phyloP scores from a whole-genome alignment of 2,797 vertebrate genomes.

The Megaceryle alcyon region DNA sequence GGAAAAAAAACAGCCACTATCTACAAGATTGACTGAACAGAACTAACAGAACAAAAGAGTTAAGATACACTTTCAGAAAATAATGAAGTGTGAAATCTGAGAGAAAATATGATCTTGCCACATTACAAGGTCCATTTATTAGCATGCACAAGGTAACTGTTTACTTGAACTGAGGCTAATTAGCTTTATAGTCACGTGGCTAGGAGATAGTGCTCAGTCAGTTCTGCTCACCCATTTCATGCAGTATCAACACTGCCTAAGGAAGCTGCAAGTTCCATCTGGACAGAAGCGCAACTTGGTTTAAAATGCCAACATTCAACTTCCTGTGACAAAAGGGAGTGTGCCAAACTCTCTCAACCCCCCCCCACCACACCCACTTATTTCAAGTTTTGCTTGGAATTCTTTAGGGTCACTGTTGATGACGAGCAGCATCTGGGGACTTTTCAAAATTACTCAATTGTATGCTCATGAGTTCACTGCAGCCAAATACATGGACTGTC shows the following conservation, averaged over 20 bases:
- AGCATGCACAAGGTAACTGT: background rate
- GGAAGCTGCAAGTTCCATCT: background rate
- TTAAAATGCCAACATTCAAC: background rate
- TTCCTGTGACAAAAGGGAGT: background rate
- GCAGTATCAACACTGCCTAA: background rate
- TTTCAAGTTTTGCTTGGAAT: background rate
- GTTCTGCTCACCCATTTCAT: constrained; percentile 5
- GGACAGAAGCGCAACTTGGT: background rate
- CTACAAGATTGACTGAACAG: background rate
- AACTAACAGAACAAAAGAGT: background rate
- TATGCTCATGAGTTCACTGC: background rate
- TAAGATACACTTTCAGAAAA: background rate
- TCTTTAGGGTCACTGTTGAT: background rate
- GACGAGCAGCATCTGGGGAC: background rate
- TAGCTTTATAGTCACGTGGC: background rate
- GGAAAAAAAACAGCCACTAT: background rate
- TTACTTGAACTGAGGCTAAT: background rate
- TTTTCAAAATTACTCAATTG: background rate
- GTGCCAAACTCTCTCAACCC: background rate
- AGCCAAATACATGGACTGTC: background rate
- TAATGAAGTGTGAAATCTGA: background rate
- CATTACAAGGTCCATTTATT: background rate
- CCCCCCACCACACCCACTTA: background rate
- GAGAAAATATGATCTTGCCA: background rate
- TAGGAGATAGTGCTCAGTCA: background rate